Percentiles rank a stretch among this genome's conserved stretches.
phyloP scores from a whole-genome alignment of 2,888 invertebrate genomes.

The Agrenia bidenticulata region DNA sequence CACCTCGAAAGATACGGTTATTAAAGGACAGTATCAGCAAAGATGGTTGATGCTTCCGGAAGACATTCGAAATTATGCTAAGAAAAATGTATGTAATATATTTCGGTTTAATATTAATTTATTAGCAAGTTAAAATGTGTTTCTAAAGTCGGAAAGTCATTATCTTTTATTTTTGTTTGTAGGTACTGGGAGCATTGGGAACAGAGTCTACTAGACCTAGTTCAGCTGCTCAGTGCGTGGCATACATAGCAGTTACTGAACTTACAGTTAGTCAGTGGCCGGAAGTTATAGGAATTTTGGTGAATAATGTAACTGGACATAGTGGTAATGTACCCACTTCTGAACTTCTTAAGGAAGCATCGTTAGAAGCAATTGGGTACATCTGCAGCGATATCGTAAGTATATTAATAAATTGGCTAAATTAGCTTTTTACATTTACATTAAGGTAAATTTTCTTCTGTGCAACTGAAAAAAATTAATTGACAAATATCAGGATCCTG shows the following conservation, averaged over 20 bases:
- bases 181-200: constrained; percentile 91
- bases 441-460: background rate
- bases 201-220: constrained; percentile 94
- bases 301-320: constrained; percentile 81
- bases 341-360: constrained; percentile 94
- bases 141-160: background rate
- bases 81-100: constrained; percentile 79
- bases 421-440: background rate
- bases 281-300: constrained; percentile 81
- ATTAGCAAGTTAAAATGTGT: background rate
- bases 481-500: constrained; percentile 65
- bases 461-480: background rate
- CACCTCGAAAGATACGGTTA: constrained; percentile 85
- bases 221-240: constrained; percentile 98
- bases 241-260: constrained; percentile 96
- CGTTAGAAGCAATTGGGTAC: constrained; percentile 96
- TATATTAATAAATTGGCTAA: constrained; percentile 26
- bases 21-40: constrained; percentile 81
- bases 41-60: constrained; percentile 90
- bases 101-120: background rate
- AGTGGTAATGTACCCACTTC: constrained; percentile 67
- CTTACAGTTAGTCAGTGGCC: constrained; percentile 90
- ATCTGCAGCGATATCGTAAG: constrained; percentile 93
- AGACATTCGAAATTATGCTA: constrained; percentile 83
- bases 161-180: background rate